These are phyloP conservation scores for Drosophila differens DNA, from an alignment of 2,888 invertebrate genomes.

Conservation along the genomic window DNA sequence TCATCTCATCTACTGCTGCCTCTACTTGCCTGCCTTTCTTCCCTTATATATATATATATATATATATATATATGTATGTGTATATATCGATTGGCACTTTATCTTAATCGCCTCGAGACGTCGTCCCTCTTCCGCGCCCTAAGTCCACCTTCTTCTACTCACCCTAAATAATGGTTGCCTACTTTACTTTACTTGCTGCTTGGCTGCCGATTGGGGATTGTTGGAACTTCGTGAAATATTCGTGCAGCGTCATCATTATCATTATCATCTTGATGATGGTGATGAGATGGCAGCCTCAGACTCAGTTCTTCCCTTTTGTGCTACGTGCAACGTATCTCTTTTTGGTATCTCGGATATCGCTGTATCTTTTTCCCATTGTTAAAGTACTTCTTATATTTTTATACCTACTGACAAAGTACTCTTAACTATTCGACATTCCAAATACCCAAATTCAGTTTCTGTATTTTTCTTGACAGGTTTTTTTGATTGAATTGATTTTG, in stretches of 20 bases:
- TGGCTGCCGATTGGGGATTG: constrained; percentile 36
- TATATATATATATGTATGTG: neutral
- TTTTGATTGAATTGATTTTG: constrained; percentile 63
- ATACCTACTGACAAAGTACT: constrained; percentile 20
- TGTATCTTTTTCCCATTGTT: constrained; percentile 54
- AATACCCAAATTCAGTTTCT: constrained; percentile 33
- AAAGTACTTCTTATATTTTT: constrained; percentile 27
- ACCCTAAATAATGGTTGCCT: constrained; percentile 68
- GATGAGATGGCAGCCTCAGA: constrained; percentile 38
- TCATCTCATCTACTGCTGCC: constrained; percentile 8
- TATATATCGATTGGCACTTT: constrained; percentile 79
- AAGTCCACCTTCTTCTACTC: constrained; percentile 51
- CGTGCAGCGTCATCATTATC: constrained; percentile 75
- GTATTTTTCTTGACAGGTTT: constrained; percentile 47
- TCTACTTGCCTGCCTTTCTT: constrained; percentile 61
- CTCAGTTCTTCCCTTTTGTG: constrained; percentile 49
- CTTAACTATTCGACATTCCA: constrained; percentile 37
- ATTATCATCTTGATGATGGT: constrained; percentile 68
- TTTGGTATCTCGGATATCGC: constrained; percentile 62
- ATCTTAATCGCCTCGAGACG: constrained; percentile 79
- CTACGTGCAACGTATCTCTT: constrained; percentile 54
- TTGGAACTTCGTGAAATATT: constrained; percentile 66
- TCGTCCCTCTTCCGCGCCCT: constrained; percentile 53
- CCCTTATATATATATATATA: constrained; percentile 61
- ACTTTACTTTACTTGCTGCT: constrained; percentile 17